Percentiles rank a stretch among this genome's conserved stretches.
phyloP scores from a whole-genome alignment of 2,888 invertebrate genomes.

The Charanyca ferruginea region DNA sequence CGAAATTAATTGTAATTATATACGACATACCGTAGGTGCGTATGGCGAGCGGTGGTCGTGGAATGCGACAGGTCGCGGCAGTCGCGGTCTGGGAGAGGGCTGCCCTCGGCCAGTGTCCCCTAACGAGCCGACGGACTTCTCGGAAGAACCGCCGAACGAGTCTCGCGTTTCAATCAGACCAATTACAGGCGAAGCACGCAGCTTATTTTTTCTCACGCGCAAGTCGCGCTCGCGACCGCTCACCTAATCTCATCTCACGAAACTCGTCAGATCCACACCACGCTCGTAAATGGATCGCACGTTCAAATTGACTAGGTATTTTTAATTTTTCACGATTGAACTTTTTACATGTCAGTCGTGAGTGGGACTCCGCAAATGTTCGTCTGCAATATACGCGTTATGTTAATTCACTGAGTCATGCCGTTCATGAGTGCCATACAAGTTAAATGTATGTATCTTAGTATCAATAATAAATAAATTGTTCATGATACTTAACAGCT shows the following conservation, averaged over 20 bases:
- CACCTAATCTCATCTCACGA: slow-evolving; percentile 67
- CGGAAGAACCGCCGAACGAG: slow-evolving; percentile 83
- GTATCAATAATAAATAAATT: slow-evolving; percentile 29
- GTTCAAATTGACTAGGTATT: slow-evolving; percentile 69
- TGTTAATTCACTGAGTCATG: slow-evolving; percentile 60
- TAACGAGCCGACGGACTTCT: slow-evolving; percentile 85
- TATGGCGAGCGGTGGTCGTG: slow-evolving; percentile 59
- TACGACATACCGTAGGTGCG: slow-evolving; percentile 49
- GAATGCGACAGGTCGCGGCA: slow-evolving; percentile 73
- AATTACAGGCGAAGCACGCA: slow-evolving; percentile 86
- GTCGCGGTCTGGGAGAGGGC: slow-evolving; percentile 69
- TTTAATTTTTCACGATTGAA: slow-evolving; percentile 69
- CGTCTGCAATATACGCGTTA: slow-evolving; percentile 56
- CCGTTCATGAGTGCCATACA: slow-evolving; percentile 38
- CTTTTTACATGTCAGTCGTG: slow-evolving; percentile 68
- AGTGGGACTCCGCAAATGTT: slow-evolving; percentile 50
- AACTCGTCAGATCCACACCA: slow-evolving; percentile 50
- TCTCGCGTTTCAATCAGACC: slow-evolving; percentile 89
- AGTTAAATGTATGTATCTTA: slow-evolving; percentile 42
- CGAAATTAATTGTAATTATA: slow-evolving; percentile 64
- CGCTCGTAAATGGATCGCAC: slow-evolving; percentile 71
- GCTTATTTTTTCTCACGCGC: slow-evolving; percentile 84
- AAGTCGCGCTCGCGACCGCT: slow-evolving; percentile 59
- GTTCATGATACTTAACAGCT: slow-evolving; percentile 19
- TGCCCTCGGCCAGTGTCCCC: slow-evolving; percentile 82